These are phyloP conservation scores for Xanthostigma xanthostigma DNA, from an alignment of 2,888 invertebrate species.

Conservation along the genomic window DNA sequence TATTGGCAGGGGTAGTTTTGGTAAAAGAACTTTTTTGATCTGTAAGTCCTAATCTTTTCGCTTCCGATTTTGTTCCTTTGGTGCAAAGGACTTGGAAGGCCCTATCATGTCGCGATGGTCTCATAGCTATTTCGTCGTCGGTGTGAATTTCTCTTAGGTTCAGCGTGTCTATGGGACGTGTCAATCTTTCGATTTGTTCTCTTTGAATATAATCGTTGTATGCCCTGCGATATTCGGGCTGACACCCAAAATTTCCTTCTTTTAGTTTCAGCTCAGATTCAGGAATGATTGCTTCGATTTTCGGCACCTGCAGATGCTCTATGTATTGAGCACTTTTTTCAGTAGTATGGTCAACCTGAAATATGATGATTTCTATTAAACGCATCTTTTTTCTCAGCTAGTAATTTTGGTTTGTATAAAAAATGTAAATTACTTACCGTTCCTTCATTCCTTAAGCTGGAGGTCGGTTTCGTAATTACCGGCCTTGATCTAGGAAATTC, in stretches of 20 bases:
- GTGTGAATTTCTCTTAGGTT: slow-evolving; percentile 1
- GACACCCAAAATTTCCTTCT: slow-evolving; percentile 23
- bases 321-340: slow-evolving; percentile 21
- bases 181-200: slow-evolving; percentile 16
- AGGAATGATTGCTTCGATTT: slow-evolving; percentile 13
- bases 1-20: background rate
- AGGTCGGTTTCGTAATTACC: slow-evolving; percentile 24
- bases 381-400: background rate
- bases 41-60: slow-evolving; percentile 1
- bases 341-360: slow-evolving; percentile 19
- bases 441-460: slow-evolving; percentile 19
- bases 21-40: background rate
- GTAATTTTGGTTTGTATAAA: background rate
- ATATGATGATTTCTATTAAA: slow-evolving; percentile 3
- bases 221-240: slow-evolving; percentile 33
- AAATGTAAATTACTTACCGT: slow-evolving; percentile 17
- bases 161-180: slow-evolving; percentile 1
- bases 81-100: slow-evolving; percentile 4
- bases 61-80: slow-evolving; percentile 5
- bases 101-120: background rate
- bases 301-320: slow-evolving; percentile 12
- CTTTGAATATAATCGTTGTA: slow-evolving; percentile 29
- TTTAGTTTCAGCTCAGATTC: slow-evolving; percentile 20
- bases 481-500: slow-evolving; percentile 33
- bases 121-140: background rate